Evolutionary conservation across 2,888 invertebrate species (phyloP).

Genomic region (Aricia artaxerxes): DNA sequence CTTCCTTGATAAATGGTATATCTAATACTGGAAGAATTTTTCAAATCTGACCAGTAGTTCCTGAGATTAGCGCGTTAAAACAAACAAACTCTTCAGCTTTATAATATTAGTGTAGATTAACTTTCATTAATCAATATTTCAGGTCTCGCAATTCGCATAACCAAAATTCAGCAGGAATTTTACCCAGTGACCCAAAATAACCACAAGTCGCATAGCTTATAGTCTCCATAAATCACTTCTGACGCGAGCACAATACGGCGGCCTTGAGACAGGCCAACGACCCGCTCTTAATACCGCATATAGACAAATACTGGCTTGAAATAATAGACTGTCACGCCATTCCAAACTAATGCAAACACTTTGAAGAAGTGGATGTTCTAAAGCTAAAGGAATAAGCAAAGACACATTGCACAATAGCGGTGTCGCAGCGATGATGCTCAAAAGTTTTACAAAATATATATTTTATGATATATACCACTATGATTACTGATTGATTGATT

Average conservation of each 20-base stretch:
- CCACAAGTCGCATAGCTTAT: conserved; percentile 34
- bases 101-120: too few relatives aligned
- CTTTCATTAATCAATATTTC: too few relatives aligned
- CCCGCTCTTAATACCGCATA: conserved; percentile 53
- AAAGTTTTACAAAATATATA: too few relatives aligned
- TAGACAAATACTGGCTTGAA: conserved; percentile 45
- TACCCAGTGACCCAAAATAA: conserved; percentile 27
- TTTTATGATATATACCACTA: too few relatives aligned
- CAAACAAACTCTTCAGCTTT: too few relatives aligned
- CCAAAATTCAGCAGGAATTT: not conserved
- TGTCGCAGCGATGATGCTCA: too few relatives aligned
- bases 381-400: not conserved
- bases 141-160: not conserved
- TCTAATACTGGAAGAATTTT: too few relatives aligned
- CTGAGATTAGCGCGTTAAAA: too few relatives aligned
- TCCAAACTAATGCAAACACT: conserved; percentile 32
- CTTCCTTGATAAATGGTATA: too few relatives aligned
- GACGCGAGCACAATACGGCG: conserved; percentile 56
- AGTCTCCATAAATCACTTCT: conserved; percentile 9
- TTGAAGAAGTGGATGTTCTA: not conserved
- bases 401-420: too few relatives aligned
- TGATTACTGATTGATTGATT: too few relatives aligned
- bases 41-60: too few relatives aligned
- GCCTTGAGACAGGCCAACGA: conserved; percentile 62
- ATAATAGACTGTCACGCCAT: conserved; percentile 39